Conservation (phyloP, 2,888 invertebrate genomes). For the Cremastinae sp. region DNA sequence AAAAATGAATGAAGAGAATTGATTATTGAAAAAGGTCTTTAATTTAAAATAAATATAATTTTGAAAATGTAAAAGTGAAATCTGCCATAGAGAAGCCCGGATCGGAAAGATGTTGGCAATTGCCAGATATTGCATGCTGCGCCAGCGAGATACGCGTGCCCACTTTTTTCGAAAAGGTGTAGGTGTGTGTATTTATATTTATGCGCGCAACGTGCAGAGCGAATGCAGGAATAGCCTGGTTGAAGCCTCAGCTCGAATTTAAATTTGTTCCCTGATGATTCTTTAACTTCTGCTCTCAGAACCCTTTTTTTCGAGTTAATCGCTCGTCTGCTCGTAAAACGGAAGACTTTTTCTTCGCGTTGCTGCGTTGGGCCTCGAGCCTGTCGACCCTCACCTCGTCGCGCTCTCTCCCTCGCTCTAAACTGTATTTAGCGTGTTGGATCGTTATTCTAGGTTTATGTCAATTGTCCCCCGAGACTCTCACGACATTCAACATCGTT, state of each 20-base stretch:
- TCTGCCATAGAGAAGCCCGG: no score
- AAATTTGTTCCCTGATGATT: constrained; percentile 50
- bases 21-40: no score
- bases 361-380: not conserved
- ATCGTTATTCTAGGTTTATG: constrained; percentile 58
- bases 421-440: constrained; percentile 55
- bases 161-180: no score
- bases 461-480: constrained; percentile 35
- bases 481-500: constrained; percentile 17
- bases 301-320: constrained; percentile 30
- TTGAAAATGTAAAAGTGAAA: no score
- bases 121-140: no score
- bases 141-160: no score
- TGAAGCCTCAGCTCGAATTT: constrained; percentile 51
- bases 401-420: constrained; percentile 16
- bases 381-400: not conserved
- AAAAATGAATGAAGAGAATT: no score
- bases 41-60: no score
- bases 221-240: constrained; percentile 30
- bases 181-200: constrained; percentile 29
- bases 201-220: constrained; percentile 1
- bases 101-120: no score
- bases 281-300: not conserved
- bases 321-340: no score
- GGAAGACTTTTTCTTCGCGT: no score